phyloP scores from a whole-genome alignment of 2,888 invertebrate genomes.

The Plemyria rubiginata region DNA sequence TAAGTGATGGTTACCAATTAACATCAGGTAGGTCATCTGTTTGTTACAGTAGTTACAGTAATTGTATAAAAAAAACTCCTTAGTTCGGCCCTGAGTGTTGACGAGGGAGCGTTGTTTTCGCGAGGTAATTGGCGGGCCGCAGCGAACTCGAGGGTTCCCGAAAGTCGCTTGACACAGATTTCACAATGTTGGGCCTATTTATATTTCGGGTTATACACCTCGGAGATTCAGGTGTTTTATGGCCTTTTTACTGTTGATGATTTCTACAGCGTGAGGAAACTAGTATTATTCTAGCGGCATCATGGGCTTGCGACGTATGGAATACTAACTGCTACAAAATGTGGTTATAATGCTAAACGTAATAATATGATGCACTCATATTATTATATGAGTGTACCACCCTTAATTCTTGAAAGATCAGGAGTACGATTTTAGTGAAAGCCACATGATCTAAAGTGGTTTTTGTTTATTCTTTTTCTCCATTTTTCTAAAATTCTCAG shows the following conservation, averaged over 20 bases:
- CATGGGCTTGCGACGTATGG: not conserved
- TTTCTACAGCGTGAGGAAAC: not conserved
- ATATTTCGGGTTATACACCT: constrained; percentile 41
- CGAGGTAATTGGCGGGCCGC: constrained; percentile 57
- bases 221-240: constrained; percentile 27
- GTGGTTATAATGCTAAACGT: not conserved
- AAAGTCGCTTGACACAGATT: constrained; percentile 65
- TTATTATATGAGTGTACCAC: too few species aligned
- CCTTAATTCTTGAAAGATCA: too few species aligned
- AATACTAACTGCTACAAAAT: not conserved
- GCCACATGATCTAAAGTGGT: too few species aligned
- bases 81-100: constrained; percentile 22
- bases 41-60: too few species aligned
- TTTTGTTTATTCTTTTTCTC: too few species aligned
- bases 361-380: too few species aligned
- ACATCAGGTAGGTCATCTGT: too few species aligned
- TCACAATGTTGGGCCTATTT: constrained; percentile 44
- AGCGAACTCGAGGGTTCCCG: constrained; percentile 47
- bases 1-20: too few species aligned
- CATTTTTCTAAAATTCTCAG: too few species aligned
- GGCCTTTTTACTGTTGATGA: not conserved
- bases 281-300: not conserved
- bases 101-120: constrained; percentile 48
- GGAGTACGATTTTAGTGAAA: not conserved
- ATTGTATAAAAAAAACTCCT: too few species aligned